Percentiles rank a stretch among this genome's conserved stretches.
Evolutionary conservation across 2,888 invertebrate species (phyloP).

Genomic region (Harpalus rufipes): DNA sequence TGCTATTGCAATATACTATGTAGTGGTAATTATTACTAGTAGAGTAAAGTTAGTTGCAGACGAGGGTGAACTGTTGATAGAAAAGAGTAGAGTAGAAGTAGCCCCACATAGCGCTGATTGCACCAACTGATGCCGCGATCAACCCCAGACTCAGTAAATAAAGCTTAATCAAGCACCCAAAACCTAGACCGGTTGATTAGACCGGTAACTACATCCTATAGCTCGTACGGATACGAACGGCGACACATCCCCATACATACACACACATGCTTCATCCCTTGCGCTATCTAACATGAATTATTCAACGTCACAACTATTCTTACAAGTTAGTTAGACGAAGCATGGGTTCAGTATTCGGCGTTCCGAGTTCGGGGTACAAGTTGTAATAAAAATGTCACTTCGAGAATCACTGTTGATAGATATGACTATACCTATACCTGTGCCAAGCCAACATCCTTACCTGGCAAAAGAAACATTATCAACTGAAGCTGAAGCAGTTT

Average conservation of each 20-base stretch:
- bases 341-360: background rate
- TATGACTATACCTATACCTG: background rate
- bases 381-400: background rate
- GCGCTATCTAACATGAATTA: conserved; percentile 38
- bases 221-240: conserved; percentile 4
- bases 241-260: background rate
- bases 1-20: conserved; percentile 1
- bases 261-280: conserved; percentile 9
- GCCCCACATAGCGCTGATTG: conserved; percentile 63
- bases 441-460: background rate
- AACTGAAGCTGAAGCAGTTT: conserved; percentile 4
- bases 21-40: background rate
- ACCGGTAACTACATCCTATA: conserved; percentile 51
- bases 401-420: background rate
- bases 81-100: conserved; percentile 45
- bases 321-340: background rate
- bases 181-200: conserved; percentile 65
- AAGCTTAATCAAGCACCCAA: conserved; percentile 65
- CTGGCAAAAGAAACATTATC: no score
- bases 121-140: conserved; percentile 53
- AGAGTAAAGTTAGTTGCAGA: conserved; percentile 1
- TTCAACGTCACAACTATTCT: conserved; percentile 29
- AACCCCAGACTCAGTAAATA: conserved; percentile 63
- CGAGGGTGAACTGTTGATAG: conserved; percentile 49
- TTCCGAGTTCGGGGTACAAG: background rate